These are phyloP conservation scores for Tuta absoluta DNA, from an alignment of 2,888 invertebrate genomes.

Conservation along the genomic window DNA sequence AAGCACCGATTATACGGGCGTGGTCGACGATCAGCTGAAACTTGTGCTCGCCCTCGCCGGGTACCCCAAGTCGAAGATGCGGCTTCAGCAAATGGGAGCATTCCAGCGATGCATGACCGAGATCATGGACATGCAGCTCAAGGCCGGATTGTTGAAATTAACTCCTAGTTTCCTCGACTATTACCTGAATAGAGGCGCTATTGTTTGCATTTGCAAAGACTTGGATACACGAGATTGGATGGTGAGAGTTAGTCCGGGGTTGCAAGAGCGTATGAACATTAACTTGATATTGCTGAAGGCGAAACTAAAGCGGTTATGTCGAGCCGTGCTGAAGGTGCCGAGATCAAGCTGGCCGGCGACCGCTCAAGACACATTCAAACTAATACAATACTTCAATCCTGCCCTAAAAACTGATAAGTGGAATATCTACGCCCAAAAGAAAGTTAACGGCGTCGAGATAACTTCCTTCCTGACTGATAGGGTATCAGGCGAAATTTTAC, in stretches of 20 bases:
- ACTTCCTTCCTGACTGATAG: slow-evolving; percentile 67
- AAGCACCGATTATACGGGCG: slow-evolving; percentile 62
- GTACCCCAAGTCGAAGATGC: slow-evolving; percentile 69
- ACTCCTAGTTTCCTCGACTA: slow-evolving; percentile 66
- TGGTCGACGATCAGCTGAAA: slow-evolving; percentile 64
- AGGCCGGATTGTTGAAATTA: slow-evolving; percentile 60
- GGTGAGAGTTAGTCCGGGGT: slow-evolving; percentile 61
- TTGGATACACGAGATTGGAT: slow-evolving; percentile 67
- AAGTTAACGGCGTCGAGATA: slow-evolving; percentile 50
- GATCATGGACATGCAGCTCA: slow-evolving; percentile 68
- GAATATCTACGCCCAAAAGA: slow-evolving; percentile 66
- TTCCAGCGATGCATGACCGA: slow-evolving; percentile 62
- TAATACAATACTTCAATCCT: slow-evolving; percentile 73
- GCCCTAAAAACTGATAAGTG: slow-evolving; percentile 60
- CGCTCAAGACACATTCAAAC: slow-evolving; percentile 64
- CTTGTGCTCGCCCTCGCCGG: slow-evolving; percentile 64
- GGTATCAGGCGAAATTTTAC: slow-evolving; percentile 67
- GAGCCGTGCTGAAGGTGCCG: slow-evolving; percentile 67
- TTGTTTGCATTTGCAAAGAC: slow-evolving; percentile 71
- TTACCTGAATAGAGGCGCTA: slow-evolving; percentile 67
- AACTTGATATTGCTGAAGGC: slow-evolving; percentile 62
- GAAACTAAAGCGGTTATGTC: slow-evolving; percentile 63
- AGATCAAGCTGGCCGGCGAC: slow-evolving; percentile 61
- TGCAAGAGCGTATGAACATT: slow-evolving; percentile 67
- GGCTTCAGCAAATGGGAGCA: slow-evolving; percentile 60